phyloP scores from a whole-genome alignment of 2,113 vertebrate species.

The Fregata magnificens region DNA sequence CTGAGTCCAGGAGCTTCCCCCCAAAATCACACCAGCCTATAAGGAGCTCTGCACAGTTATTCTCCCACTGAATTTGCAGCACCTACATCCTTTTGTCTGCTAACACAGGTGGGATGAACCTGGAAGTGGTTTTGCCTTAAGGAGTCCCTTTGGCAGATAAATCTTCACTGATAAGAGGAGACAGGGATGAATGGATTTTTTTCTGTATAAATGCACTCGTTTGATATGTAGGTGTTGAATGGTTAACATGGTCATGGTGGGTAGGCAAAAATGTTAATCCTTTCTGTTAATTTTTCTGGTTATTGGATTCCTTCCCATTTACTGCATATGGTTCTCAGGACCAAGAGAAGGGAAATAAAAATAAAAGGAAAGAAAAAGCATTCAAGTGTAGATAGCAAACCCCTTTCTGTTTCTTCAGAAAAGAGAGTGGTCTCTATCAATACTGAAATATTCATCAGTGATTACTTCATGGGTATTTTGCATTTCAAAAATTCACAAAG shows the following conservation, averaged over 20 bases:
- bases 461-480: slow-evolving; percentile 7
- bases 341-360: neutral
- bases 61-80: neutral
- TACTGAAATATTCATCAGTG: neutral
- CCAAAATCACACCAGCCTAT: neutral
- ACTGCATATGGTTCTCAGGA: neutral
- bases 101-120: neutral
- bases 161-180: neutral
- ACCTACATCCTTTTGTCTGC: neutral
- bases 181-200: neutral
- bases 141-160: neutral
- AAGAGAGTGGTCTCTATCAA: neutral
- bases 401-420: neutral
- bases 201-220: neutral
- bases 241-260: neutral
- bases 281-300: neutral
- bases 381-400: neutral
- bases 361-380: neutral
- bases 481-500: slow-evolving; percentile 33
- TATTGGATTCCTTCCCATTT: neutral
- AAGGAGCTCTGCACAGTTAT: neutral
- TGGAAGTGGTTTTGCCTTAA: neutral
- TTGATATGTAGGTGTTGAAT: neutral
- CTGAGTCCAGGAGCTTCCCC: neutral
- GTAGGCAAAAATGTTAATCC: neutral